Evolutionary conservation across 2,113 vertebrate genomes (phyloP), one percentile per base, ranked within the genome.

Genomic region (Rattus rattus): DNA sequence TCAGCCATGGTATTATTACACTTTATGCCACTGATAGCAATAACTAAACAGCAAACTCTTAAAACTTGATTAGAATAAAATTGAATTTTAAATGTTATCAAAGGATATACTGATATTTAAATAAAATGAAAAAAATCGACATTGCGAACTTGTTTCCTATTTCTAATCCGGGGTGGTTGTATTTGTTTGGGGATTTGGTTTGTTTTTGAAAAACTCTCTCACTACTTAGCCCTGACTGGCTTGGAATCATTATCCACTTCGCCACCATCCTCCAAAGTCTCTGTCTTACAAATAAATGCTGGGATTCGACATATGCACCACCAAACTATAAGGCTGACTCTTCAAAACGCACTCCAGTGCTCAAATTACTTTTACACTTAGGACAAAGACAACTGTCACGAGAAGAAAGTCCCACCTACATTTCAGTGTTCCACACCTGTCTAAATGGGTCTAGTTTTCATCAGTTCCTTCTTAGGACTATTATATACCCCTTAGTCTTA

Each of bases 331-430:
- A 85, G 43, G 2, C 43, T 85, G 30, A 59, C 94, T 75, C 94
- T 95, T 86, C 73, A 95, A 83, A 96, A 96, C 47, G 26, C 22
- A 89, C 24, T 67, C 77, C 4, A 47, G 3, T 65, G 61, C 63
- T 84, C 56, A 91, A 95, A 92, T 93, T 92, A 92, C 20, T 59
- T 91, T 93, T 77, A 95, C 10, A 96, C 91, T 52, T 43, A 96
- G 65, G n/a, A 47, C n/a, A 94, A 72, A 36, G 4, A 91, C 2
- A 75, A 86, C 20, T 52, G 39, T 33, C 47, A 77, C 7, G 54
- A 43, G 2, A 92, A 92, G 26, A 90, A 91, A 91, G 88, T 49
- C 63, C 1, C 2, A 26, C 4, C 70, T 43, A 6, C 17, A 80
- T 30, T 72, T 96, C 76, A 92, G 54, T 8, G 11, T 81, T 77